Conservation (phyloP, 2,888 invertebrate genomes). For the Luperina testacea region DNA sequence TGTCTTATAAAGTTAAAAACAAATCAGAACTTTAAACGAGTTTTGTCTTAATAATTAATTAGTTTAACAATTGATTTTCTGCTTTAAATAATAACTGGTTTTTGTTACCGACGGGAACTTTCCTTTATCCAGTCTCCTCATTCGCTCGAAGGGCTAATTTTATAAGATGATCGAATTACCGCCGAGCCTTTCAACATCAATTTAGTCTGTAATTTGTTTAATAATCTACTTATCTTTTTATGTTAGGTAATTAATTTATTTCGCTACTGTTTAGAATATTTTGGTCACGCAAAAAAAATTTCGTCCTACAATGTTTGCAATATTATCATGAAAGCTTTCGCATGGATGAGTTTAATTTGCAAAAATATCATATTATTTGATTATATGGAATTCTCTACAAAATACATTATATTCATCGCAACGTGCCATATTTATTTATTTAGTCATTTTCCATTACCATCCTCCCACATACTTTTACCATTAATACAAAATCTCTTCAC, state of each 20-base stretch:
- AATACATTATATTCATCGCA: not conserved
- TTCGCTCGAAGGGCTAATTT: slow-evolving; percentile 72
- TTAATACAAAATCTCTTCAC: slow-evolving; percentile 22
- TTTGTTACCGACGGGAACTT: slow-evolving; percentile 57
- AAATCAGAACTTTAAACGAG: slow-evolving; percentile 40
- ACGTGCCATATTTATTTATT: not conserved
- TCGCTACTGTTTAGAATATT: slow-evolving; percentile 24
- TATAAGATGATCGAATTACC: slow-evolving; percentile 79
- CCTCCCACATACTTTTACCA: not conserved
- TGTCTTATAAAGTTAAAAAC: slow-evolving; percentile 23
- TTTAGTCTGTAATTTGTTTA: slow-evolving; percentile 74
- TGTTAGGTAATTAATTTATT: slow-evolving; percentile 17
- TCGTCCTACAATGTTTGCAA: not conserved
- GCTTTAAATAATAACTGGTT: slow-evolving; percentile 58
- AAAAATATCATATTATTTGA: not conserved
- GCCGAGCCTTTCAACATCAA: slow-evolving; percentile 70
- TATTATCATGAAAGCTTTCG: not conserved
- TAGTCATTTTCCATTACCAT: not conserved
- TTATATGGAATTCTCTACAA: not conserved
- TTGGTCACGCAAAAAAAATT: not conserved
- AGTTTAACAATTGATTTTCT: slow-evolving; percentile 63
- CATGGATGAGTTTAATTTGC: slow-evolving; percentile 1
- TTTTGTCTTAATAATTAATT: slow-evolving; percentile 54
- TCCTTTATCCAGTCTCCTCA: slow-evolving; percentile 76
- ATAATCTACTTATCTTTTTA: slow-evolving; percentile 66